Evolutionary conservation across 2,113 vertebrate genomes (phyloP).

Genomic region (Mormoops blainvillei): DNA sequence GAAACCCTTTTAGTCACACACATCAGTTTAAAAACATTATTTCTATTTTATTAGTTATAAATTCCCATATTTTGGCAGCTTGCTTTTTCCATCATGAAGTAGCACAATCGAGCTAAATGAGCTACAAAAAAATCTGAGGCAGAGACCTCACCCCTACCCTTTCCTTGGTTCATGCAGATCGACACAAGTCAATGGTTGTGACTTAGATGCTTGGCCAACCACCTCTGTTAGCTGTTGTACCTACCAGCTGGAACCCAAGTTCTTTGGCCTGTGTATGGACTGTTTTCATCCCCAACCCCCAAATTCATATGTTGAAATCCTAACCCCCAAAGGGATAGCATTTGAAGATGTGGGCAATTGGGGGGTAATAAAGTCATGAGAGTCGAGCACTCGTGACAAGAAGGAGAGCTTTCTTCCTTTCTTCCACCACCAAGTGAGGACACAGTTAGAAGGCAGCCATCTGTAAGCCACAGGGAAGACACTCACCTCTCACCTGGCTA

Average conservation of each 20-base stretch:
- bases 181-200: background rate
- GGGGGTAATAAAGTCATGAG: background rate
- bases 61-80: background rate
- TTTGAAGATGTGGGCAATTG: background rate
- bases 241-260: background rate
- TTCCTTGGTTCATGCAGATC: background rate
- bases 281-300: too few species aligned
- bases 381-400: background rate
- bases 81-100: background rate
- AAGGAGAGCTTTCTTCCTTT: background rate
- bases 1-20: fast-evolving
- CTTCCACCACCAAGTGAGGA: background rate
- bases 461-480: background rate
- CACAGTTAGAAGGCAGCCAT: background rate
- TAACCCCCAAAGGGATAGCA: background rate
- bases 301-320: background rate
- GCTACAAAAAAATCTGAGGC: background rate
- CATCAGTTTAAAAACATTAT: background rate
- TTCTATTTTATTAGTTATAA: background rate
- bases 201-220: background rate
- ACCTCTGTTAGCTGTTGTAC: background rate
- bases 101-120: background rate
- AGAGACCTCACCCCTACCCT: fast-evolving
- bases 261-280: background rate
- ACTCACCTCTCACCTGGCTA: background rate